phyloP scores from a whole-genome alignment of 2,797 vertebrate species.

The Gephyroberyx darwinii region DNA sequence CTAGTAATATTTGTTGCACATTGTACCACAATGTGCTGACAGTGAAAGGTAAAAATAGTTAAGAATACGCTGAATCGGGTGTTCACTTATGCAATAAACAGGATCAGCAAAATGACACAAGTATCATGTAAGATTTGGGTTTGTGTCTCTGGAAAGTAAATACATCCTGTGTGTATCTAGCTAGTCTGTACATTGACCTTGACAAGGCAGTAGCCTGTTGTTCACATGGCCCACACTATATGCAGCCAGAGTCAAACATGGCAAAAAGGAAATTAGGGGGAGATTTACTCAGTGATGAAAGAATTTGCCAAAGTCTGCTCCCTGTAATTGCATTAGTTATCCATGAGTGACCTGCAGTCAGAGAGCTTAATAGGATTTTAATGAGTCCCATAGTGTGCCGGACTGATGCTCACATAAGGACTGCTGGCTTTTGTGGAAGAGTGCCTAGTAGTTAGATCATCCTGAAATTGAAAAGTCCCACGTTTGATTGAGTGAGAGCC shows the following conservation, averaged over 20 bases:
- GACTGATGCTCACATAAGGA: slow-evolving; percentile 41
- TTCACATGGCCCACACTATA: not conserved
- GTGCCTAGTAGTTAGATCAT: slow-evolving; percentile 28
- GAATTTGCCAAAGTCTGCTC: slow-evolving; percentile 50
- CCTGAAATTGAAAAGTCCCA: slow-evolving; percentile 21
- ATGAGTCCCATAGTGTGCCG: slow-evolving; percentile 56
- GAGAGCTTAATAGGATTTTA: slow-evolving; percentile 68
- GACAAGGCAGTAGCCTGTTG: not conserved
- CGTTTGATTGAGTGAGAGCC: slow-evolving; percentile 33
- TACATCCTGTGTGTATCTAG: not conserved
- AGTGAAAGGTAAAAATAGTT: not conserved
- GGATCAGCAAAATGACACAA: not conserved
- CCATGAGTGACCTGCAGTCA: slow-evolving; percentile 60
- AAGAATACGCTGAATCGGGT: not conserved
- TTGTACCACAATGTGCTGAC: not conserved
- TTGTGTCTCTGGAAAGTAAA: slow-evolving; percentile 5
- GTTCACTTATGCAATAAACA: not conserved
- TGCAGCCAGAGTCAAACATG: slow-evolving; percentile 8
- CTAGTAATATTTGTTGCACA: slow-evolving; percentile 11
- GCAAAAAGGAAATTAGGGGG: slow-evolving; percentile 22
- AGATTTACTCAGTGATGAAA: slow-evolving; percentile 52
- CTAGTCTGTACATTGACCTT: slow-evolving; percentile 4
- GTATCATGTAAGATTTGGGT: not conserved
- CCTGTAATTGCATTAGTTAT: slow-evolving; percentile 71
- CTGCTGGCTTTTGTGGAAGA: slow-evolving; percentile 34